These are phyloP conservation scores for Brachymystax lenok DNA, from an alignment of 2,797 vertebrate genomes.

Conservation along the genomic window DNA sequence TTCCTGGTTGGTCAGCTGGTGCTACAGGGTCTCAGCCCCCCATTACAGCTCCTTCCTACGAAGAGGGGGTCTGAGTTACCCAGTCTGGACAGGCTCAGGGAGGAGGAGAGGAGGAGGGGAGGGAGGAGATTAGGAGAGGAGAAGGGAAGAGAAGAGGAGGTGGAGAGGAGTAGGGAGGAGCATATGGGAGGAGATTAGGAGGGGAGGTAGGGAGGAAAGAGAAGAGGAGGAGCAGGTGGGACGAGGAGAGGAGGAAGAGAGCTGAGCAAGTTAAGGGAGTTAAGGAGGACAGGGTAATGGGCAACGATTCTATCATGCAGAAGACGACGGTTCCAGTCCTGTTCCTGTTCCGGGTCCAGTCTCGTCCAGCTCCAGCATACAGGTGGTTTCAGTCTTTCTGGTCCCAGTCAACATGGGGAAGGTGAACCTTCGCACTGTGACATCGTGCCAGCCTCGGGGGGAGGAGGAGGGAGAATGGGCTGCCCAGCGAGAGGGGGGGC, in stretches of 20 bases:
- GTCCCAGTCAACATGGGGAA: constrained; percentile 63
- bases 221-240: neutral
- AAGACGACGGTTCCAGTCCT: constrained; percentile 44
- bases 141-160: no score
- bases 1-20: constrained; percentile 76
- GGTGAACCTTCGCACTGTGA: constrained; percentile 69
- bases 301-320: constrained; percentile 7
- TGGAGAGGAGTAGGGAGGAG: neutral
- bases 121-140: no score
- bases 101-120: constrained; percentile 4
- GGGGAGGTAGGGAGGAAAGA: neutral
- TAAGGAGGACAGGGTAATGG: constrained; percentile 30
- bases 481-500: constrained; percentile 95
- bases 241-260: constrained; percentile 10
- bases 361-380: constrained; percentile 76
- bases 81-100: neutral
- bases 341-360: constrained; percentile 58
- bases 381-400: constrained; percentile 24
- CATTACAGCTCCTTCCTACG: constrained; percentile 16
- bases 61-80: constrained; percentile 14
- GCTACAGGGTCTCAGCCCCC: constrained; percentile 59
- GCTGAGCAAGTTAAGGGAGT: neutral
- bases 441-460: constrained; percentile 61
- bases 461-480: constrained; percentile 86
- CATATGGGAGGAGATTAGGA: constrained; percentile 1